Evolutionary conservation across 2,888 invertebrate species (phyloP).

Genomic region (Biston stratarius): DNA sequence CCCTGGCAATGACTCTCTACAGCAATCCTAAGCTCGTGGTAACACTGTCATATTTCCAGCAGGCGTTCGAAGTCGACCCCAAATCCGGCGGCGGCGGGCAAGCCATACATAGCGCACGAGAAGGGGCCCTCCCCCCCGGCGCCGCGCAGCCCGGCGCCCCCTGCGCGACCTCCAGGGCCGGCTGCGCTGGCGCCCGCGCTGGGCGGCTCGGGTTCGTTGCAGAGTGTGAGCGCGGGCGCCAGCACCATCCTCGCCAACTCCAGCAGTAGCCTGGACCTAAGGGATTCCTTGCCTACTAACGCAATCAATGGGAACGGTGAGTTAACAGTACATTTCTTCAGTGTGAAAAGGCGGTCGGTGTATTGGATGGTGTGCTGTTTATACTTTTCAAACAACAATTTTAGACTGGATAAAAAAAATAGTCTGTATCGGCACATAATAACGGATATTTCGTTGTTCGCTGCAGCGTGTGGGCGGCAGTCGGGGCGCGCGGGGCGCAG

Average conservation of each 20-base stretch:
- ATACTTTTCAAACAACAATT: too few species aligned
- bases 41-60: not conserved
- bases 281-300: conserved; percentile 43
- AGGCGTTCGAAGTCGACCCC: conserved; percentile 60
- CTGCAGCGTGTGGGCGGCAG: conserved; percentile 44
- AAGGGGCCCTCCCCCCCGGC: conserved; percentile 47
- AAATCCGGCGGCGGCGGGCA: conserved; percentile 43
- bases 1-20: too few species aligned
- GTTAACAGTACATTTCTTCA: not conserved
- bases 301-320: conserved; percentile 26
- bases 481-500: conserved; percentile 53
- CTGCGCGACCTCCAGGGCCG: conserved; percentile 17
- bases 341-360: too few species aligned
- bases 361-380: too few species aligned
- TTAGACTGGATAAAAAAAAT: too few species aligned
- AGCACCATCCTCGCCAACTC: conserved; percentile 87
- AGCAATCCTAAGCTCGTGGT: too few species aligned
- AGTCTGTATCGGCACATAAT: too few species aligned
- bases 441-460: not conserved
- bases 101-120: conserved; percentile 57
- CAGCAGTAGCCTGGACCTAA: conserved; percentile 71
- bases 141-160: conserved; percentile 31
- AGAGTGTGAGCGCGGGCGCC: conserved; percentile 86
- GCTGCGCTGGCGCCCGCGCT: conserved; percentile 24
- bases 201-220: conserved; percentile 74